These are phyloP conservation scores for Hypsibius dujardini DNA, from an alignment of 1,140 invertebrate species.

Conservation along the genomic window DNA sequence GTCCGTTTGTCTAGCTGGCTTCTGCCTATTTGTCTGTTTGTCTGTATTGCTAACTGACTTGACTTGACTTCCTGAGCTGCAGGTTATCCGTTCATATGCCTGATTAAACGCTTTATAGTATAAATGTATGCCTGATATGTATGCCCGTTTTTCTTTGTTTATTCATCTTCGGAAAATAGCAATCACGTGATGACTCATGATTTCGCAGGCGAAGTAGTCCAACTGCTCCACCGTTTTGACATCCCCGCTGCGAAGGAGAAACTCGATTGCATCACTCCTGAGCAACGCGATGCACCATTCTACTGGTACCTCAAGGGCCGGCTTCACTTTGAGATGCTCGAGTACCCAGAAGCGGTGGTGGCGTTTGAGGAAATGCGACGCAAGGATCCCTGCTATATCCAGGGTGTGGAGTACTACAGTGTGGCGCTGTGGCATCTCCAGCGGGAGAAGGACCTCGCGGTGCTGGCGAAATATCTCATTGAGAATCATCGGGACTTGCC, in stretches of 20 bases:
- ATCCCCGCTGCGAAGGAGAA: neutral
- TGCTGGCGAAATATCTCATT: slow-evolving; percentile 56
- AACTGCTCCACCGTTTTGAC: neutral
- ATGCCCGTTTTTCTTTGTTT: no score
- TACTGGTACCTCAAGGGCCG: slow-evolving; percentile 5
- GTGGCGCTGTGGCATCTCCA: slow-evolving; percentile 94
- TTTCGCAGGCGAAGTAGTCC: neutral
- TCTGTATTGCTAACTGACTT: no score
- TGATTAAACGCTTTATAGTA: no score
- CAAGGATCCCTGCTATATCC: slow-evolving; percentile 60
- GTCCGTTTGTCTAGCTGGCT: no score
- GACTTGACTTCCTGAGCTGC: no score
- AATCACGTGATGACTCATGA: no score
- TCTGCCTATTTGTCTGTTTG: no score
- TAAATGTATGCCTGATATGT: no score
- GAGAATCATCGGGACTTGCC: slow-evolving; percentile 35
- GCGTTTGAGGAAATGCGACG: slow-evolving; percentile 51
- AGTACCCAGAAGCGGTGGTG: slow-evolving; percentile 13
- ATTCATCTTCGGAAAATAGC: no score
- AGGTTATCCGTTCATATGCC: no score
- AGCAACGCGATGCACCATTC: neutral
- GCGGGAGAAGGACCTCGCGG: slow-evolving; percentile 68
- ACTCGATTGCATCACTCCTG: neutral
- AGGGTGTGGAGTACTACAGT: slow-evolving; percentile 86
- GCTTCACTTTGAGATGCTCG: slow-evolving; percentile 1